Evolutionary conservation across 1,140 invertebrate genomes (phyloP).

Genomic region (Heterodera schachtii): DNA sequence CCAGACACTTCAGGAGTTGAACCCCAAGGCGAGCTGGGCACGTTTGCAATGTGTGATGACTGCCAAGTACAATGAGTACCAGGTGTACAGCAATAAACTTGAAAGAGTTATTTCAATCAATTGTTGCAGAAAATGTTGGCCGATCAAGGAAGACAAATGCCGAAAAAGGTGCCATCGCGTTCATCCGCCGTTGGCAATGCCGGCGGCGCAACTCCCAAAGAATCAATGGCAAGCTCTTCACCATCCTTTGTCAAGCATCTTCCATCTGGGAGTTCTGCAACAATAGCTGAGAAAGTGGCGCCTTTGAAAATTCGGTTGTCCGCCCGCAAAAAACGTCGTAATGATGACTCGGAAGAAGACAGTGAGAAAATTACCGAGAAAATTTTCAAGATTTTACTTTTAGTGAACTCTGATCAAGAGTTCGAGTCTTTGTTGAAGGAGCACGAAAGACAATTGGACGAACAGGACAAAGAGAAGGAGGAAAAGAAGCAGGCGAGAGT

Average conservation of each 20-base stretch:
- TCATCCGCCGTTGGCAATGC: slow-evolving; percentile 17
- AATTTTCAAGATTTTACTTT: slow-evolving; percentile 18
- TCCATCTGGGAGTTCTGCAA: background rate
- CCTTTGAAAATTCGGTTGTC: slow-evolving; percentile 48
- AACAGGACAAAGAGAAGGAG: slow-evolving; percentile 49
- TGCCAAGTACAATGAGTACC: slow-evolving; percentile 48
- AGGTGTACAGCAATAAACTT: slow-evolving; percentile 13
- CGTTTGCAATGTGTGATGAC: slow-evolving; percentile 43
- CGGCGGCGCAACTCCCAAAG: slow-evolving; percentile 13
- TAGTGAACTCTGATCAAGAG: slow-evolving; percentile 44
- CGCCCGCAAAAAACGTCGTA: slow-evolving; percentile 40
- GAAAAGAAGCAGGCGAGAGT: slow-evolving; percentile 39
- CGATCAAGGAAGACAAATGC: slow-evolving; percentile 26
- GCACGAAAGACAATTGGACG: slow-evolving; percentile 47
- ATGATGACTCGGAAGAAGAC: slow-evolving; percentile 51
- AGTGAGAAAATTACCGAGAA: slow-evolving; percentile 15
- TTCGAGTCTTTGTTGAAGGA: slow-evolving; percentile 48
- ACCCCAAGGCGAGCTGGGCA: slow-evolving; percentile 39
- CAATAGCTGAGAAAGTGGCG: slow-evolving; percentile 42
- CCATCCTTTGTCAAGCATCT: slow-evolving; percentile 8
- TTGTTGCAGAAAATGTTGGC: slow-evolving; percentile 15
- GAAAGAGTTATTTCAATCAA: background rate
- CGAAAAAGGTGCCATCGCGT: slow-evolving; percentile 26
- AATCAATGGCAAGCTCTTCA: background rate
- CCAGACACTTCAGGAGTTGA: slow-evolving; percentile 40